Conservation (phyloP, 2,113 vertebrate genomes). For the Alces alces region DNA sequence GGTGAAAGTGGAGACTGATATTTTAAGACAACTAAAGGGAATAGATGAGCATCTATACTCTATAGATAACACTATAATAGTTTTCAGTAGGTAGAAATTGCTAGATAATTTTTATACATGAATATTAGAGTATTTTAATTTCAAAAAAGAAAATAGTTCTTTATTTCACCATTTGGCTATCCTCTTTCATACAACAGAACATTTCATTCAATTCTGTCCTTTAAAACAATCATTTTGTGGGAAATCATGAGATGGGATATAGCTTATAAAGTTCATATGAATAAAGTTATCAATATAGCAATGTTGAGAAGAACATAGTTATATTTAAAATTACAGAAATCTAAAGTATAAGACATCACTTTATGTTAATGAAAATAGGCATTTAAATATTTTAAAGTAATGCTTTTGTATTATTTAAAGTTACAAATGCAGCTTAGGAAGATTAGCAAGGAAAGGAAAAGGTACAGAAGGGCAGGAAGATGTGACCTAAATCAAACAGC, state of each 20-base stretch:
- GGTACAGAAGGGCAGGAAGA: background rate
- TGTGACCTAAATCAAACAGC: background rate
- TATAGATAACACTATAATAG: background rate
- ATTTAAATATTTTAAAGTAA: conserved; percentile 1
- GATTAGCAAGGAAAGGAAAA: background rate
- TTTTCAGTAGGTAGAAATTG: background rate
- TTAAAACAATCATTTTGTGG: background rate
- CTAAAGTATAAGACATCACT: background rate
- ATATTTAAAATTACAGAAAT: background rate
- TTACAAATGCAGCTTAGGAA: background rate
- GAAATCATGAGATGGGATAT: background rate
- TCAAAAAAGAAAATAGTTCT: background rate
- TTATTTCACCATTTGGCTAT: background rate
- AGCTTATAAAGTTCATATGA: background rate
- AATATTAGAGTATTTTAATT: background rate
- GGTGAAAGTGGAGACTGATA: background rate
- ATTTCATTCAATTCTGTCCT: background rate
- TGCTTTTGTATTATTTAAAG: background rate
- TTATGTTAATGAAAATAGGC: background rate
- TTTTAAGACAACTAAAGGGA: background rate
- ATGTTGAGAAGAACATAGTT: background rate
- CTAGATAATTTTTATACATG: background rate
- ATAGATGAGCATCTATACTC: background rate
- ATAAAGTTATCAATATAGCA: background rate
- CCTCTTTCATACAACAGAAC: background rate